Conservation (phyloP, 2,888 invertebrate genomes). For the Erynnis tages region DNA sequence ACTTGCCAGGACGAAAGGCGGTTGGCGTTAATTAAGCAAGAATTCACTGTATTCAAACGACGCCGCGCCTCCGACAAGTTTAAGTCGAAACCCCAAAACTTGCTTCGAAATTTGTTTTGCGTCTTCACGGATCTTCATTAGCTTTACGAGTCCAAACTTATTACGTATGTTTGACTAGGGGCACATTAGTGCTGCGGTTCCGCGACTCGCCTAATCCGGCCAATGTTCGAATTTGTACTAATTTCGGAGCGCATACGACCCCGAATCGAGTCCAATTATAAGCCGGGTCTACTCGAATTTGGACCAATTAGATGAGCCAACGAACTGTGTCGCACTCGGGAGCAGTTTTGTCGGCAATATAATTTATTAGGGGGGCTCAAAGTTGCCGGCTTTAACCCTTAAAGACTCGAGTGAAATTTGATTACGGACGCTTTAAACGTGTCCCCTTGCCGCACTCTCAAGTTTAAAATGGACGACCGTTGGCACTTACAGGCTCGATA, state of each 20-base stretch:
- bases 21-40: slow-evolving; percentile 70
- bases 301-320: slow-evolving; percentile 80
- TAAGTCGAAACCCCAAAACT: slow-evolving; percentile 61
- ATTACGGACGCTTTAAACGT: slow-evolving; percentile 75
- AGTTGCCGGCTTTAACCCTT: slow-evolving; percentile 78
- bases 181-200: slow-evolving; percentile 62
- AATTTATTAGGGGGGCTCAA: slow-evolving; percentile 79
- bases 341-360: slow-evolving; percentile 80
- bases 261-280: slow-evolving; percentile 72
- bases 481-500: slow-evolving; percentile 34
- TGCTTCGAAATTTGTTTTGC: slow-evolving; percentile 68
- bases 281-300: slow-evolving; percentile 74
- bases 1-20: slow-evolving; percentile 37
- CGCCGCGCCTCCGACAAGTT: slow-evolving; percentile 52
- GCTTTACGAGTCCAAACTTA: slow-evolving; percentile 65
- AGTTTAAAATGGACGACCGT: slow-evolving; percentile 70
- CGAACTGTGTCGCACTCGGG: slow-evolving; percentile 79
- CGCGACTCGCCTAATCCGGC: slow-evolving; percentile 59
- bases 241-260: slow-evolving; percentile 68
- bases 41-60: slow-evolving; percentile 69
- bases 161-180: slow-evolving; percentile 68
- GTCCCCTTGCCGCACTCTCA: slow-evolving; percentile 61
- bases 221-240: slow-evolving; percentile 69
- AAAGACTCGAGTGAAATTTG: slow-evolving; percentile 79
- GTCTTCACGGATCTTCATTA: slow-evolving; percentile 66